A percentile compares a stretch with the other conserved stretches of the same genome.
Evolutionary conservation across 2,113 vertebrate genomes (phyloP).

Genomic region (Pseudorasbora parva): DNA sequence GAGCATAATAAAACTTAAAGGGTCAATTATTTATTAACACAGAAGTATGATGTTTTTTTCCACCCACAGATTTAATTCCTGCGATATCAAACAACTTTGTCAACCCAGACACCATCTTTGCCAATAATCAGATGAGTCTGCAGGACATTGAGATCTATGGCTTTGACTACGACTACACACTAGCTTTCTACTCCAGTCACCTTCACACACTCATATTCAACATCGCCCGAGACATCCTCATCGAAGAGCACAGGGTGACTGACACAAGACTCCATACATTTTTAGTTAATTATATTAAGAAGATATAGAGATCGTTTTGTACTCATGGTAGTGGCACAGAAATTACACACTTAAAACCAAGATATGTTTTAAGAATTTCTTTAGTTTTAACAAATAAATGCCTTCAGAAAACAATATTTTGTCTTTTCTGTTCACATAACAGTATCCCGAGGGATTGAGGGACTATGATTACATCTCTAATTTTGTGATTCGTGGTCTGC

Average conservation of each 20-base stretch:
- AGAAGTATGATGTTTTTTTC: neutral
- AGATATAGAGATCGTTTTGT: neutral
- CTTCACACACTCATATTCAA: constrained; percentile 95
- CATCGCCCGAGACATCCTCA: constrained; percentile 92
- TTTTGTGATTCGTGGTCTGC: constrained; percentile 94
- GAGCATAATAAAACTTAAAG: neutral
- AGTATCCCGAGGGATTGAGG: constrained; percentile 91
- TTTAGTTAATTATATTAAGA: no score
- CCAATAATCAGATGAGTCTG: constrained; percentile 97
- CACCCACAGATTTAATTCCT: constrained; percentile 79
- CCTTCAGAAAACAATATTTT: neutral
- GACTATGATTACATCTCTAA: constrained; percentile 91
- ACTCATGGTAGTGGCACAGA: neutral
- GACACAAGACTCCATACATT: neutral
- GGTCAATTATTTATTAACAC: constrained; percentile 1
- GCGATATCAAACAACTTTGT: constrained; percentile 83
- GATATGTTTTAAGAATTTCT: no score
- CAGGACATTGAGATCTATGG: constrained; percentile 95
- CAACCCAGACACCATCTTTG: constrained; percentile 93
- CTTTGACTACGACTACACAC: constrained; percentile 97
- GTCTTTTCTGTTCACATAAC: constrained; percentile 36
- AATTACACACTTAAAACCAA: no score
- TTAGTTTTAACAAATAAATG: neutral
- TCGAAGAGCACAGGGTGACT: constrained; percentile 91
- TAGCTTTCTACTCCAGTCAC: constrained; percentile 95